phyloP scores from a whole-genome alignment of 2,888 invertebrate species.

The Melanargia galathea region DNA sequence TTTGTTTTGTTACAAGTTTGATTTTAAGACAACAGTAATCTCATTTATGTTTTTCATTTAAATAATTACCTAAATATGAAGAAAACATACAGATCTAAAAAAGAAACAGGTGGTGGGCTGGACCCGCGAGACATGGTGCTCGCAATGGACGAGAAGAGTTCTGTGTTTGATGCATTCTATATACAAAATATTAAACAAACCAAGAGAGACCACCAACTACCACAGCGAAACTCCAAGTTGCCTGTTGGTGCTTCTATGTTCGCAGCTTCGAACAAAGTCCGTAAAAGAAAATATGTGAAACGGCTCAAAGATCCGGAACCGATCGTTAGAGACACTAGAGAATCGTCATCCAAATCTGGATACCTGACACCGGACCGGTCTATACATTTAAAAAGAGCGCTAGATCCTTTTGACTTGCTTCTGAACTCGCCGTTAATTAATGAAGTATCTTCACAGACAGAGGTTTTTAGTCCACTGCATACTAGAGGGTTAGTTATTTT shows the following conservation, averaged over 20 bases:
- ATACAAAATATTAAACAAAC: slow-evolving; percentile 75
- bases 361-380: slow-evolving; percentile 75
- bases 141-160: slow-evolving; percentile 62
- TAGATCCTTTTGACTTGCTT: slow-evolving; percentile 70
- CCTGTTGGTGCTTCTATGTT: slow-evolving; percentile 58
- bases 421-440: slow-evolving; percentile 51
- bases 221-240: too few species aligned
- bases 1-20: slow-evolving; percentile 39
- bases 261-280: slow-evolving; percentile 57
- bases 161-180: slow-evolving; percentile 71
- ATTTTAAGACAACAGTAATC: neutral
- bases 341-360: slow-evolving; percentile 51
- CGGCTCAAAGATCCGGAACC: slow-evolving; percentile 60
- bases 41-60: slow-evolving; percentile 18
- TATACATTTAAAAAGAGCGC: slow-evolving; percentile 65
- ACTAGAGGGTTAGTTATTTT: slow-evolving; percentile 10
- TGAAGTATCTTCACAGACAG: slow-evolving; percentile 6
- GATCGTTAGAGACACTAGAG: slow-evolving; percentile 29
- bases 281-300: slow-evolving; percentile 73
- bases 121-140: slow-evolving; percentile 62
- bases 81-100: slow-evolving; percentile 70
- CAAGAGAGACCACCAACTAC: too few species aligned
- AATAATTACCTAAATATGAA: slow-evolving; percentile 51
- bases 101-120: slow-evolving; percentile 56
- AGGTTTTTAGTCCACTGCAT: neutral